phyloP scores from a whole-genome alignment of 2,888 invertebrate species.

The Drosophila vallismaia region DNA sequence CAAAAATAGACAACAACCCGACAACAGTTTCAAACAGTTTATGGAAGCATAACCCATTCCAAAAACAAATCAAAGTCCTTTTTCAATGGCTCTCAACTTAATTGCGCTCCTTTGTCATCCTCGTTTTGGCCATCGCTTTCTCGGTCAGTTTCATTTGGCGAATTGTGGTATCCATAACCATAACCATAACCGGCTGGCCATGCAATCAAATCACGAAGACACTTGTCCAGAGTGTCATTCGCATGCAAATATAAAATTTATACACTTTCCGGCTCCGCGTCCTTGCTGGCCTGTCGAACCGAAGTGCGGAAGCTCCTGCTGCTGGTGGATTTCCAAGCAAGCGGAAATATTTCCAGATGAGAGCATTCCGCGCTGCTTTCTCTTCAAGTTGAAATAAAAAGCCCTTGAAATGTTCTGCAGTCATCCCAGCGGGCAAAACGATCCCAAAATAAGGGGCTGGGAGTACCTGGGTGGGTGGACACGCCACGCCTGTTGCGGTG shows the following conservation, averaged over 20 bases:
- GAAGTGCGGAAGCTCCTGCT: conserved; percentile 1
- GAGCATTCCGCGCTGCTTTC: conserved; percentile 30
- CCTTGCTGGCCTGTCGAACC: conserved; percentile 23
- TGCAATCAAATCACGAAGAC: conserved; percentile 48
- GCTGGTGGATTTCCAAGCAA: conserved; percentile 1
- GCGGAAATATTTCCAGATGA: conserved; percentile 43
- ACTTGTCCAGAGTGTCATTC: conserved; percentile 39
- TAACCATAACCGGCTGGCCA: conserved; percentile 13
- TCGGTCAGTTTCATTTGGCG: conserved; percentile 23
- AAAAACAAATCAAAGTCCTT: conserved; percentile 23
- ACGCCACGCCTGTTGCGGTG: neutral
- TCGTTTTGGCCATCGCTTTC: conserved; percentile 8
- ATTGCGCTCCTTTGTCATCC: conserved; percentile 36
- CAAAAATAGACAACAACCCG: conserved; percentile 5
- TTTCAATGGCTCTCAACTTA: conserved; percentile 37
- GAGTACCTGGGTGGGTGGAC: neutral
- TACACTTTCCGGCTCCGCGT: conserved; percentile 16
- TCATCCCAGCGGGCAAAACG: conserved; percentile 4
- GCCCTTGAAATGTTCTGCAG: conserved; percentile 51
- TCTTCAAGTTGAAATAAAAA: conserved; percentile 48
- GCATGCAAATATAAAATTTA: conserved; percentile 45
- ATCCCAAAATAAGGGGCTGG: conserved; percentile 14
- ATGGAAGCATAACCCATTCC: neutral
- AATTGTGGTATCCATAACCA: conserved; percentile 12
- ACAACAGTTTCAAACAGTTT: conserved; percentile 3